phyloP scores from a whole-genome alignment of 2,888 invertebrate species.

The Lasioglossum oenotherae region DNA sequence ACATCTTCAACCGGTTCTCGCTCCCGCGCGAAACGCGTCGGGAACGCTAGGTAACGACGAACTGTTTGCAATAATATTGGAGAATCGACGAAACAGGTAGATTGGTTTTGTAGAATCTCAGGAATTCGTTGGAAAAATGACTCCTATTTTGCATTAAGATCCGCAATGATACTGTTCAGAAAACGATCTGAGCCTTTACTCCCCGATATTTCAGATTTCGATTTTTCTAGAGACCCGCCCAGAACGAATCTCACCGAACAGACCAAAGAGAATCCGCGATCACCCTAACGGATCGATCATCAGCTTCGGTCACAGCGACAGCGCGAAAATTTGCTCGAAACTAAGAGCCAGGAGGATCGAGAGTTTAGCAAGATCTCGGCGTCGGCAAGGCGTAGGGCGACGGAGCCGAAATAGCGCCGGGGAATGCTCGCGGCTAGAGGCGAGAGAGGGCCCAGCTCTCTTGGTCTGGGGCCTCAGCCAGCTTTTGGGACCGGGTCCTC shows the following conservation, averaged over 20 bases:
- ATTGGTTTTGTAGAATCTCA: background rate
- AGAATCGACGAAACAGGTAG: background rate
- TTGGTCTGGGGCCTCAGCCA: constrained; percentile 11
- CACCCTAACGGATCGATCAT: background rate
- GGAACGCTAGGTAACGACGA: background rate
- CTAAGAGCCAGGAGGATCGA: constrained; percentile 45
- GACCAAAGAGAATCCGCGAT: background rate
- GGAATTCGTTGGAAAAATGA: background rate
- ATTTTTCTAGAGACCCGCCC: background rate
- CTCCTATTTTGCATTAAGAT: background rate
- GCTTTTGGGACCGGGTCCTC: constrained; percentile 74
- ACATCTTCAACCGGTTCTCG: constrained; percentile 29
- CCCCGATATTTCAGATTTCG: background rate
- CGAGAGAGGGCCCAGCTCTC: constrained; percentile 47
- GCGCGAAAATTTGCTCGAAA: constrained; percentile 28
- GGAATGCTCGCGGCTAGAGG: constrained; percentile 74
- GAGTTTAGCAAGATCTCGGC: constrained; percentile 69
- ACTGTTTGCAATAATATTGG: background rate
- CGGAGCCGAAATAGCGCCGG: constrained; percentile 65
- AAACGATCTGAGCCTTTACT: background rate
- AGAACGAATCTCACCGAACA: background rate
- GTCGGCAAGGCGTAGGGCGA: constrained; percentile 57
- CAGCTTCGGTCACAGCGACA: background rate
- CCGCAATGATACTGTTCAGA: background rate
- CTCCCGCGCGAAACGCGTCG: background rate